A percentile compares a stretch with the other conserved stretches of the same genome.
phyloP scores from a whole-genome alignment of 2,797 vertebrate species.

The Helarctos malayanus region DNA sequence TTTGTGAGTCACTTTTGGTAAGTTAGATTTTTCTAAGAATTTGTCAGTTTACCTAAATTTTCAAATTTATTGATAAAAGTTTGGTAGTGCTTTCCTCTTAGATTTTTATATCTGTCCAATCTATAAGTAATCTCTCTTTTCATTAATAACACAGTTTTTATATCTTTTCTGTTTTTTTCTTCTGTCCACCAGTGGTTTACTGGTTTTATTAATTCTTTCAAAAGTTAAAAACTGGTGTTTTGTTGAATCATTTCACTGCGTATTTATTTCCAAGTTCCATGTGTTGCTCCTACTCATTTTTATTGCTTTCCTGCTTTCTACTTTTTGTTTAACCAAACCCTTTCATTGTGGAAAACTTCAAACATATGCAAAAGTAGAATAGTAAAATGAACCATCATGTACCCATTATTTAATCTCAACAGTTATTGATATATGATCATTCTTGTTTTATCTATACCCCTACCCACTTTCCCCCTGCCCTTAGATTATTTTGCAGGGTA shows the following conservation, averaged over 20 bases:
- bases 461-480: background rate
- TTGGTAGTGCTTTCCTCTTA: background rate
- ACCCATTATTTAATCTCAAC: background rate
- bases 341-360: background rate
- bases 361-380: background rate
- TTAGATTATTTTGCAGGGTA: background rate
- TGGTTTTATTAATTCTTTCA: slow-evolving; percentile 42
- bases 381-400: background rate
- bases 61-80: background rate
- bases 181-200: background rate
- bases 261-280: slow-evolving; percentile 43
- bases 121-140: slow-evolving; percentile 40
- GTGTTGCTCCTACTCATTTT: slow-evolving; percentile 23
- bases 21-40: background rate
- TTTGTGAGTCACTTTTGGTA: background rate
- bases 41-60: background rate
- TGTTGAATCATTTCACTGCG: background rate
- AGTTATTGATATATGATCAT: background rate
- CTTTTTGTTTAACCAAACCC: background rate
- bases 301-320: background rate
- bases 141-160: background rate
- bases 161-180: background rate
- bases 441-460: background rate
- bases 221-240: background rate
- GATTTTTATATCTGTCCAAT: background rate